Percentiles rank a stretch among this genome's conserved stretches.
Conservation (phyloP, 2,888 invertebrate genomes). For the Drosophila kuntzei region DNA sequence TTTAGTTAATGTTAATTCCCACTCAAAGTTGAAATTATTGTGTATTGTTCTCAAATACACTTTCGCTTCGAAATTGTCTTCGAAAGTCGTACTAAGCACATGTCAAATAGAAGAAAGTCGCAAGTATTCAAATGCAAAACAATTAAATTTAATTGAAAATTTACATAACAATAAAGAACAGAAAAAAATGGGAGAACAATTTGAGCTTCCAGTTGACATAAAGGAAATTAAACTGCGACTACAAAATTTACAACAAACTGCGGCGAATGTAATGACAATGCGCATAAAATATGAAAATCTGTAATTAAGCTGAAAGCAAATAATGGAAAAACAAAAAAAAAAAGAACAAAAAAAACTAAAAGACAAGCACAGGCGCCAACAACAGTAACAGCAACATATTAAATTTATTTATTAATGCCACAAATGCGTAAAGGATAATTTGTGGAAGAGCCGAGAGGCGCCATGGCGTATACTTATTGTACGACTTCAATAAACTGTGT, state of each 20-base stretch:
- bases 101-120: conserved; percentile 9
- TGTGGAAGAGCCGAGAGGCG: conserved; percentile 24
- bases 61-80: not conserved
- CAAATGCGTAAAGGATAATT: conserved; percentile 40
- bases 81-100: not conserved
- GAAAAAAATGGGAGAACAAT: conserved; percentile 19
- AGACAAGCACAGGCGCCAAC: conserved; percentile 11
- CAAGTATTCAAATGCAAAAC: conserved; percentile 21
- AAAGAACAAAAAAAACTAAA: conserved; percentile 16
- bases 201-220: conserved; percentile 61
- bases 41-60: not conserved
- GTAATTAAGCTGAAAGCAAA: conserved; percentile 57
- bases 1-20: conserved; percentile 26
- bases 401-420: conserved; percentile 49
- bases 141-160: conserved; percentile 48
- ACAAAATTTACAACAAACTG: conserved; percentile 40
- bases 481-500: conserved; percentile 35
- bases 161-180: conserved; percentile 14
- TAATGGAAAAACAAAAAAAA: conserved; percentile 24
- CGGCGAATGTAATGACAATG: conserved; percentile 44
- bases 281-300: conserved; percentile 55
- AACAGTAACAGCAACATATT: conserved; percentile 19
- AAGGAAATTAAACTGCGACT: conserved; percentile 45
- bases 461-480: conserved; percentile 16
- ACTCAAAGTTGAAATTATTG: conserved; percentile 9